Evolutionary conservation across 2,113 vertebrate genomes (phyloP).

Genomic region (Chroicocephalus ridibundus): DNA sequence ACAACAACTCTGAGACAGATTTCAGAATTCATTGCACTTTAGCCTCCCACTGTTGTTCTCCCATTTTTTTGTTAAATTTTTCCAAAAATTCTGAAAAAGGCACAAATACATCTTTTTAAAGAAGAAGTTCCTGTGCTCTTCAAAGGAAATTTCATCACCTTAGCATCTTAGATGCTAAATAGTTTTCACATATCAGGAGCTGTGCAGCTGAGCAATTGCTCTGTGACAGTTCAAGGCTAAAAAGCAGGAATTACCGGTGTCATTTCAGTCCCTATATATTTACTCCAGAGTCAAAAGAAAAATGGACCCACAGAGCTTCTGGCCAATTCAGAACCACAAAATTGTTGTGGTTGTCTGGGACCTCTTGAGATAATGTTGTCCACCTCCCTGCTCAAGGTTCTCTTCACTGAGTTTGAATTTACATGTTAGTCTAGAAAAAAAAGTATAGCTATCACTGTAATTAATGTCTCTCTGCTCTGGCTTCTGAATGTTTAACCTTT

Average conservation of each 20-base stretch:
- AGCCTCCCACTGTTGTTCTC: not conserved
- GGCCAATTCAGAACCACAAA: not conserved
- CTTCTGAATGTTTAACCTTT: not conserved
- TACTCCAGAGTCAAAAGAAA: not conserved
- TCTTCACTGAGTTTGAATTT: not conserved
- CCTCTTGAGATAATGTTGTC: not conserved
- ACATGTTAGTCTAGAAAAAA: not conserved
- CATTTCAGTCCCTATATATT: not conserved
- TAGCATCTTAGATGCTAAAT: not conserved
- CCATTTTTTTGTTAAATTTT: not conserved
- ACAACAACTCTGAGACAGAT: not conserved
- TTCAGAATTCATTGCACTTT: not conserved
- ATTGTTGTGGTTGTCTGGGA: not conserved
- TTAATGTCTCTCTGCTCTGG: not conserved
- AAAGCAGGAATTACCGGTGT: not conserved
- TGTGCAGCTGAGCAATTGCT: not conserved
- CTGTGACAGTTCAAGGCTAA: not conserved
- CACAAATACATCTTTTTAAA: not conserved
- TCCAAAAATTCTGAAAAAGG: not conserved
- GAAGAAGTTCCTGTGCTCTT: not conserved
- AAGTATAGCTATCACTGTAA: not conserved
- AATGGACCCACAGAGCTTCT: not conserved
- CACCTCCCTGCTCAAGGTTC: not conserved
- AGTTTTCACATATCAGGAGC: not conserved
- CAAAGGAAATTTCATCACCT: not conserved